A percentile compares a stretch with the other conserved stretches of the same genome.
These are phyloP conservation scores for Conchocele bisecta DNA, from an alignment of 2,888 invertebrate species.

Conservation along the genomic window DNA sequence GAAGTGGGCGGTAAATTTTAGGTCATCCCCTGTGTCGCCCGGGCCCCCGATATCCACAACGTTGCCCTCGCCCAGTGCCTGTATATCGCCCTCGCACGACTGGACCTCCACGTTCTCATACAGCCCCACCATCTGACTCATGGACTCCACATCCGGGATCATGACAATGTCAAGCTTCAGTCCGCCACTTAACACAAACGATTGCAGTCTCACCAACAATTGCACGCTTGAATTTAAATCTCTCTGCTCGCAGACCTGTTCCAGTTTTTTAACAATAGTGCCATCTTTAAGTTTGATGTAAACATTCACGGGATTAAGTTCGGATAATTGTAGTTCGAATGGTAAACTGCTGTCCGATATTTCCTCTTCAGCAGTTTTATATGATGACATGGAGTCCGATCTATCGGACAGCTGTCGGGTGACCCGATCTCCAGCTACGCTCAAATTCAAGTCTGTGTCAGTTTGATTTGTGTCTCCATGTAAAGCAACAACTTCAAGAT, in stretches of 20 bases:
- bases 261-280: constrained; percentile 7
- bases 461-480: constrained; percentile 1
- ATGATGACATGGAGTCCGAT: constrained; percentile 35
- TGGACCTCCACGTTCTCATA: constrained; percentile 48
- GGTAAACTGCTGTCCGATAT: neutral
- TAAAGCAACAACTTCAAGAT: constrained; percentile 18
- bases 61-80: constrained; percentile 40
- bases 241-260: neutral
- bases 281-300: constrained; percentile 19
- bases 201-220: constrained; percentile 11
- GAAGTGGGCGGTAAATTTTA: constrained; percentile 40
- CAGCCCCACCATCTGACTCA: constrained; percentile 36
- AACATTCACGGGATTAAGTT: constrained; percentile 2
- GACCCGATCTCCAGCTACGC: too few species aligned
- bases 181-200: neutral
- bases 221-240: constrained; percentile 5
- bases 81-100: constrained; percentile 36
- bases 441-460: too few species aligned
- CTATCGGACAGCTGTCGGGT: constrained; percentile 31
- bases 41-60: constrained; percentile 27
- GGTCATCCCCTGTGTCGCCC: neutral
- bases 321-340: constrained; percentile 11
- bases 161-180: constrained; percentile 43
- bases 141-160: constrained; percentile 29
- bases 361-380: constrained; percentile 27